A percentile compares a stretch with the other conserved stretches of the same genome.
Evolutionary conservation across 2,888 invertebrate genomes (phyloP).

Genomic region (Acleris laterana): DNA sequence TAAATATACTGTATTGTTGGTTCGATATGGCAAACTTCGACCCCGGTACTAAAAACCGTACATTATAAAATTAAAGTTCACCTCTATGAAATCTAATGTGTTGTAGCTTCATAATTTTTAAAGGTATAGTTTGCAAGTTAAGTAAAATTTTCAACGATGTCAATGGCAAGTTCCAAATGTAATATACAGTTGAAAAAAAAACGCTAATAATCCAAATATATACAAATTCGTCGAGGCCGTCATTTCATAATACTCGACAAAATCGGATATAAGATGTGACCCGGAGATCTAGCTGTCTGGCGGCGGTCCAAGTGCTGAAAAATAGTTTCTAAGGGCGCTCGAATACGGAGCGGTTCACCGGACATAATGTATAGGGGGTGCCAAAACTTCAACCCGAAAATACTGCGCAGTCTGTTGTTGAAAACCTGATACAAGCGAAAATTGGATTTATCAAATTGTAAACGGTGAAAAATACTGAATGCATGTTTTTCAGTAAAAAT

Average conservation of each 20-base stretch:
- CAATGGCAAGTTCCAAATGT: too few relatives aligned
- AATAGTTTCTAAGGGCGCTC: constrained; percentile 13
- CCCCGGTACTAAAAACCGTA: too few relatives aligned
- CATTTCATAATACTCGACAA: constrained; percentile 8
- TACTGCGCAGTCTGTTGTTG: neutral
- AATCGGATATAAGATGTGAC: constrained; percentile 4
- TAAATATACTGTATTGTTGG: neutral
- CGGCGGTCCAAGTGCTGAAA: constrained; percentile 4
- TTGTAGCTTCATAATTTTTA: too few relatives aligned
- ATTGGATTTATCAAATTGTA: neutral
- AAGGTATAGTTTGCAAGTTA: too few relatives aligned
- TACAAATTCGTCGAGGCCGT: neutral
- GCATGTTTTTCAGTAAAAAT: too few relatives aligned
- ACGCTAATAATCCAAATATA: constrained; percentile 2
- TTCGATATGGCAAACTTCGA: neutral
- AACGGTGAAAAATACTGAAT: too few relatives aligned
- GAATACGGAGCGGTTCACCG: constrained; percentile 5
- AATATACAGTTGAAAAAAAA: neutral
- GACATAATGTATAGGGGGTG: neutral
- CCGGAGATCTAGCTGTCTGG: neutral
- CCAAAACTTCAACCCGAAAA: neutral
- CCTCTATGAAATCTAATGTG: too few relatives aligned
- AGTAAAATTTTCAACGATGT: too few relatives aligned
- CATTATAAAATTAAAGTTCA: too few relatives aligned
- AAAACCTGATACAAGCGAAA: neutral